Evolutionary conservation across 1,140 invertebrate species (phyloP).

Genomic region (Orchestia grillus): DNA sequence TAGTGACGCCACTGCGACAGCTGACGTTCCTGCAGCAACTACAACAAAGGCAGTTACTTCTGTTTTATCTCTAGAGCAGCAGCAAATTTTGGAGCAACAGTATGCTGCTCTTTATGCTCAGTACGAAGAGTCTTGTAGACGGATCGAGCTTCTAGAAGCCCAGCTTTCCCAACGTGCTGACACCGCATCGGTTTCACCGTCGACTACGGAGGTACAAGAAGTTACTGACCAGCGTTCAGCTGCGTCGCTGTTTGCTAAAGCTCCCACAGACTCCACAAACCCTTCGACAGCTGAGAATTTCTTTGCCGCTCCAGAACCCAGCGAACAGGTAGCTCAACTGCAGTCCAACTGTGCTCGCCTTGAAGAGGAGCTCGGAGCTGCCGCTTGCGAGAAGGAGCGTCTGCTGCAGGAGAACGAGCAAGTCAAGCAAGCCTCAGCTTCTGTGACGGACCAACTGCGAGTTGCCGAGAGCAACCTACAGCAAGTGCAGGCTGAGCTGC

Average conservation of each 20-base stretch:
- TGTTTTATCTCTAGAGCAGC: not conserved
- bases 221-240: not conserved
- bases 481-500: constrained; percentile 63
- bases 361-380: not conserved
- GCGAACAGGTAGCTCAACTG: not conserved
- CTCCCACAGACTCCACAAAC: not conserved
- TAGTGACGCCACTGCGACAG: not conserved
- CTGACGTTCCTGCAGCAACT: not conserved
- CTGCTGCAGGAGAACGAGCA: not conserved
- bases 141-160: not conserved
- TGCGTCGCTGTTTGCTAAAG: not conserved
- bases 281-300: not conserved
- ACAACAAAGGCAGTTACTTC: not conserved
- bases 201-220: not conserved
- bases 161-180: not conserved
- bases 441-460: constrained; percentile 57
- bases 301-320: not conserved
- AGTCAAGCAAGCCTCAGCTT: not conserved
- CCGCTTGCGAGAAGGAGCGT: not conserved
- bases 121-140: constrained; percentile 10
- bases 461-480: not conserved
- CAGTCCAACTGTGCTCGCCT: not conserved
- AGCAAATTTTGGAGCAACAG: not conserved
- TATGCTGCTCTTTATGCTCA: constrained; percentile 20
- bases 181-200: not conserved